Conservation (phyloP, 2,888 invertebrate species). For the Bombylius discolor region DNA sequence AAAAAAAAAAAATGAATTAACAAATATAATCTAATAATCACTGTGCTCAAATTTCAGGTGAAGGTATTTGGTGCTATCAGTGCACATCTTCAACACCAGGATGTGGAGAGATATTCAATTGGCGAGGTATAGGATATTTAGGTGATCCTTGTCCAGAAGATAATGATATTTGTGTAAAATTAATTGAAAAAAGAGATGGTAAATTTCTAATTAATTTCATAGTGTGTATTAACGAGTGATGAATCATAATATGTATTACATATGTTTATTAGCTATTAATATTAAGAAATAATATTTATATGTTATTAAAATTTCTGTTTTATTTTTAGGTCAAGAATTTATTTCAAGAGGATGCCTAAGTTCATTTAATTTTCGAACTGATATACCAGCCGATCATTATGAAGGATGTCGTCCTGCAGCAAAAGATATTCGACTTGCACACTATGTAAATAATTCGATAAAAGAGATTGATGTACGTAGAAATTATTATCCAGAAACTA, state of each 20-base stretch:
- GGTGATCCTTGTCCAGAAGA: constrained; percentile 70
- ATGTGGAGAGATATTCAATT: constrained; percentile 72
- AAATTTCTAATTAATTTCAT: constrained; percentile 17
- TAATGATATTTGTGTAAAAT: constrained; percentile 80
- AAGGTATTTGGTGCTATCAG: constrained; percentile 72
- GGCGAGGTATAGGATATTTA: constrained; percentile 58
- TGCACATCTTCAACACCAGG: constrained; percentile 84
- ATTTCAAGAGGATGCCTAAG: constrained; percentile 80
- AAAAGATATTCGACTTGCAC: constrained; percentile 61
- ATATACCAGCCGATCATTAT: constrained; percentile 82
- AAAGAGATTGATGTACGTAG: constrained; percentile 74
- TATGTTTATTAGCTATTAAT: not conserved
- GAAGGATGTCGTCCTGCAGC: constrained; percentile 79
- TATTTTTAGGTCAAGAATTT: constrained; percentile 51
- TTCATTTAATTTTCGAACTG: constrained; percentile 62
- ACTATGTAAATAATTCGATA: constrained; percentile 79
- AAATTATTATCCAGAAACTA: constrained; percentile 65
- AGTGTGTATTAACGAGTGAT: too few relatives aligned
- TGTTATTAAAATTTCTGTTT: constrained; percentile 15
- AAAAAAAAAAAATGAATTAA: not conserved
- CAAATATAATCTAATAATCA: too few relatives aligned
- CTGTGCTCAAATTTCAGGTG: constrained; percentile 32
- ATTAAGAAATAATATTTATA: too few relatives aligned
- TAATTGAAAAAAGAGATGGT: constrained; percentile 78
- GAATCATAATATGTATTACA: not conserved